Base-by-base conservation (phyloP, 2,113 vertebrate genomes). In the Clinocottus analis region DNA sequence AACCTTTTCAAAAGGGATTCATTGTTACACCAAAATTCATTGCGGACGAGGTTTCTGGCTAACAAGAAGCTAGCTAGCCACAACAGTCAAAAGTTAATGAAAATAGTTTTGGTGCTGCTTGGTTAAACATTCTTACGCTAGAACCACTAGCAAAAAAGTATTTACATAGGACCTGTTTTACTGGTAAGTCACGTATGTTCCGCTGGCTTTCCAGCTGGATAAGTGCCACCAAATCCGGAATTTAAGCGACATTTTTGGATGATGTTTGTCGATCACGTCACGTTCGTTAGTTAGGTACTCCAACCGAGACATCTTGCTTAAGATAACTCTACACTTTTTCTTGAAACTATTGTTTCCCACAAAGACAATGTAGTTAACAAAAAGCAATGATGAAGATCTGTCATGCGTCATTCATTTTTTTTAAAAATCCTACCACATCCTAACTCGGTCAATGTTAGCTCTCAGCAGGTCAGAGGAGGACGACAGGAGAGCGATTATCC, bases 31-130 rank as follows among this genome's bases (percentile, higher is more conserved):
- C 33, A 31, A 31, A 31, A 19, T 19, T 33, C 5, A 35, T n/a
- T 0, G 37, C 5, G 16, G 58, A 49, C 16, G 12, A 33, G 23
- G 68, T 83, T 79, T 56, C 66, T 35, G 12, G 55, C 61, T 80
- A 83, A 58, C 55, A 31, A 25, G 9, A n/a, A 23, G 35, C 17
- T 75, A 84, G 76, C 70, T 13, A 31, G n/a, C n/a, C n/a, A 7
- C 56, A 65, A 4, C 17, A 47, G n/a, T 29, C 19, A 35, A n/a
- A 53, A 23, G 27, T 59, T 33, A 6, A n/a, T 61, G 4, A 13
- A 33, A 43, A 11, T 21, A 33, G 56, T 64, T 39, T 9, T 33
- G 7, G 9, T 39, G 12, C 2, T 23, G 4, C 3, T 9, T 17
- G 4, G 1, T 39, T 39, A 31, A 56, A 60, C 16, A 53, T 5